Conservation (phyloP, 1,140 invertebrate species). For the Drosophila willistoni region DNA sequence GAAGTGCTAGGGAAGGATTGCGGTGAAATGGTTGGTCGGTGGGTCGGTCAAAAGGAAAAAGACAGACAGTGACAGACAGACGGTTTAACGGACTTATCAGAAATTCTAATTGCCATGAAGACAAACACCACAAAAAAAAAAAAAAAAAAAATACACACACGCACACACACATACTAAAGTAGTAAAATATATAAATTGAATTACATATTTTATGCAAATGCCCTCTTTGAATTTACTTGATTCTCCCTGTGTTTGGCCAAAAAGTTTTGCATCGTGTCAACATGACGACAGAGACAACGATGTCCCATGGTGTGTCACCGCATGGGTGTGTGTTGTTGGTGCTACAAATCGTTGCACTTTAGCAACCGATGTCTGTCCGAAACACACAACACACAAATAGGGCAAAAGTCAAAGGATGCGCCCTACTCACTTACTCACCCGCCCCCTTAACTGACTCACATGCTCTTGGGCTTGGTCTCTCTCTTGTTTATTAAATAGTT, state of each 20-base stretch:
- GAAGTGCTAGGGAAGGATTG: not conserved
- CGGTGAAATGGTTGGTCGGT: too few relatives aligned
- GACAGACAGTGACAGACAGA: constrained; percentile 42
- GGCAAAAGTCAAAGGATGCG: constrained; percentile 54
- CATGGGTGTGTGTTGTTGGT: constrained; percentile 17
- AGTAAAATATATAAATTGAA: constrained; percentile 60
- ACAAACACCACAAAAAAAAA: constrained; percentile 23
- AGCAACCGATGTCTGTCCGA: constrained; percentile 1
- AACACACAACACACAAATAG: constrained; percentile 30
- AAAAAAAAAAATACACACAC: constrained; percentile 10
- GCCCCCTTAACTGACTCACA: not conserved
- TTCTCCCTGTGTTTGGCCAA: constrained; percentile 21
- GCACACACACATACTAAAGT: constrained; percentile 5
- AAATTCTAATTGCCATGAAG: constrained; percentile 57
- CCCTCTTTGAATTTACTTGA: constrained; percentile 26
- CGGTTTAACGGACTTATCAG: constrained; percentile 57
- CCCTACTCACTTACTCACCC: not conserved
- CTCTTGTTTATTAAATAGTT: constrained; percentile 58
- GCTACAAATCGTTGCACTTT: constrained; percentile 52
- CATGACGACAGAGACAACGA: constrained; percentile 24
- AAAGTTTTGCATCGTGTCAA: constrained; percentile 54
- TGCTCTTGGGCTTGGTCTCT: constrained; percentile 16
- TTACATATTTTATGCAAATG: constrained; percentile 65
- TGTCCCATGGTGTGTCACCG: constrained; percentile 44
- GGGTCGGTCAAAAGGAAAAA: not conserved